Conservation (phyloP, 2,888 invertebrate species). For the Nesidiocoris tenuis region DNA sequence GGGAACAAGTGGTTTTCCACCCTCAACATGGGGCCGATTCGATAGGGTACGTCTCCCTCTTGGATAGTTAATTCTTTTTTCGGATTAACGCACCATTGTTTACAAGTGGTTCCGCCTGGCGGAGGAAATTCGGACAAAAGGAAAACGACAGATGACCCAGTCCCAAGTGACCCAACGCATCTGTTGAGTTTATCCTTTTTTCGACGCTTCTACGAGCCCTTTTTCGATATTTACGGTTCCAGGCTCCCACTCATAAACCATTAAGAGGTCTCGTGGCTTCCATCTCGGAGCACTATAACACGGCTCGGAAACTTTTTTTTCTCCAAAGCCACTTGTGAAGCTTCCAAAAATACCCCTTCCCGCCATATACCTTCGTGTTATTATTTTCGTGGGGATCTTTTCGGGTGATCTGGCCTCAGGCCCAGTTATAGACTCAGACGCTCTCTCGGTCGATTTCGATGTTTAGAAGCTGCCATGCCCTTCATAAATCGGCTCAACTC, state of each 20-base stretch:
- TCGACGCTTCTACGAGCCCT: background rate
- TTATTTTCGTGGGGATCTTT: constrained; percentile 36
- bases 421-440: constrained; percentile 33
- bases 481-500: too few species aligned
- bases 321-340: background rate
- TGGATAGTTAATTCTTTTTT: background rate
- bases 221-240: background rate
- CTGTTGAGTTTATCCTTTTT: constrained; percentile 13
- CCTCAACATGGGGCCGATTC: background rate
- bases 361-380: constrained; percentile 19
- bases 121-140: background rate
- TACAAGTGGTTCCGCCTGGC: constrained; percentile 1
- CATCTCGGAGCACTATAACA: background rate
- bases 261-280: background rate
- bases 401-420: constrained; percentile 36
- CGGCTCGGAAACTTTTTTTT: background rate
- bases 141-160: constrained; percentile 32
- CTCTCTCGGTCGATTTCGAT: background rate
- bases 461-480: background rate
- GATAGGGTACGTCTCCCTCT: background rate
- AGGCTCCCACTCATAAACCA: background rate
- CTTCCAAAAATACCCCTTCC: background rate
- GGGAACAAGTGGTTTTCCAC: background rate
- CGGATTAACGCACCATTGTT: constrained; percentile 31
- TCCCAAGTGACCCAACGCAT: constrained; percentile 37